Base-by-base conservation (phyloP, 1,140 invertebrate genomes). In the Diorhabda sublineata region DNA sequence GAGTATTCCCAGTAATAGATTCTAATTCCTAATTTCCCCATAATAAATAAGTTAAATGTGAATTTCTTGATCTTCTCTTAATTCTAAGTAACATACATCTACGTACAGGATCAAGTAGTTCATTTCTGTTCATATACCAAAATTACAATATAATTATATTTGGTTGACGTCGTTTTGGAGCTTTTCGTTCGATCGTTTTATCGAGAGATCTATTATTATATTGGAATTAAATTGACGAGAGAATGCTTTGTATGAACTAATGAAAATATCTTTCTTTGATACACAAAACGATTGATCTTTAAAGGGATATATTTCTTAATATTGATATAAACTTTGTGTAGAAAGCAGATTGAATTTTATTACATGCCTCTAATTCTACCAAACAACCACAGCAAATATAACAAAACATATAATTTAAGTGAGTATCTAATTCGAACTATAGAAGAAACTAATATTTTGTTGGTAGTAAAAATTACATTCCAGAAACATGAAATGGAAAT, bases 241-340 rank as follows among this genome's bases (percentile, higher is more conserved):
- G 47, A 52, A 3, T n/a, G 47, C 47, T 52, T 52, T 52, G 47
- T 52, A 52, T n/a, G n/a, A 52, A 52, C 47, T 52, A 52, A 52
- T 52, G 47, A 52, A 52, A 52, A 52, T 52, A 52, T 52, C 47
- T 52, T 52, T 52, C 47, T 52, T 52, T 52, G 47, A 52, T 52
- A 3, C 47, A 52, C 47, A 52, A 6, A 52, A 52, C 47, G 47
- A 52, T 52, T 52, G 47, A 52, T 52, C 47, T 52, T 52, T 52
- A 3, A 52, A 52, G 47, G 47, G 47, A 52, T 52, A 52, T 8
- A 52, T 52, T n/a, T 52, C 47, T 52, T 3, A 52, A 52, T 52
- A 52, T 52, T 52, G 47, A 52, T 8, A 6, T 52, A 3, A n/a
- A 2, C 47, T 52, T 52, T 52, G 47, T 52, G 47, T n/a, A 52